A percentile compares a stretch with the other conserved stretches of the same genome.
phyloP scores from a whole-genome alignment of 2,113 vertebrate genomes.

The Toxotes jaculatrix region DNA sequence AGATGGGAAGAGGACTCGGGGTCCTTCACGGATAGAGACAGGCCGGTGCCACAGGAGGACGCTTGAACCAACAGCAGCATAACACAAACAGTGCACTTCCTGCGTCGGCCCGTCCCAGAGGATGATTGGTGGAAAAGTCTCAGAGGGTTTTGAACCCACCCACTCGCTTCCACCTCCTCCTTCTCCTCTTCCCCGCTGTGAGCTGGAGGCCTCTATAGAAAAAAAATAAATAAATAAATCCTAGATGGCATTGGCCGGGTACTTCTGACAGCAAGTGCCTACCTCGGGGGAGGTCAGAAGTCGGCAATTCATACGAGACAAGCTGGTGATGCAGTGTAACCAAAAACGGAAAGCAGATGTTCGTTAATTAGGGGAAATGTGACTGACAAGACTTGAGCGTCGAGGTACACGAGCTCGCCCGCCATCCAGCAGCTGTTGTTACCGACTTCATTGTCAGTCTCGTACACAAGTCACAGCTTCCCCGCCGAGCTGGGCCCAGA shows the following conservation, averaged over 20 bases:
- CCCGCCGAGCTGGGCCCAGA: constrained; percentile 79
- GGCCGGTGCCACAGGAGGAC: constrained; percentile 61
- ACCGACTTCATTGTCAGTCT: constrained; percentile 93
- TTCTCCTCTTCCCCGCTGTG: constrained; percentile 55
- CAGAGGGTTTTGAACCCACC: constrained; percentile 56
- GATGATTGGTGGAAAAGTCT: constrained; percentile 63
- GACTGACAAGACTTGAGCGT: constrained; percentile 98
- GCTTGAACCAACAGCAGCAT: constrained; percentile 59
- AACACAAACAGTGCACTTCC: constrained; percentile 51
- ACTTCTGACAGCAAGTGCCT: constrained; percentile 89
- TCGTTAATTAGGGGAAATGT: constrained; percentile 99
- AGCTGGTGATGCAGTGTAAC: constrained; percentile 96
- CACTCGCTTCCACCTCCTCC: constrained; percentile 30
- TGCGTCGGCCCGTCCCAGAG: constrained; percentile 52
- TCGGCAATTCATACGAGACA: constrained; percentile 95
- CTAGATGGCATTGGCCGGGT: constrained; percentile 55
- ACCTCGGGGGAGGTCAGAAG: constrained; percentile 93
- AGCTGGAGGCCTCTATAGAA: constrained; percentile 45
- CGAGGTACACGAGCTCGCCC: constrained; percentile 89
- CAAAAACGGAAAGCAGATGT: constrained; percentile 98
- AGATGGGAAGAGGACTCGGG: constrained; percentile 62
- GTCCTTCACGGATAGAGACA: constrained; percentile 56
- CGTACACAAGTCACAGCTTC: constrained; percentile 93
- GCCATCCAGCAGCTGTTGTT: constrained; percentile 95
- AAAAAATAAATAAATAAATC: constrained; percentile 13